These are phyloP conservation scores for Microcebus tavaratra DNA, from an alignment of 2,113 vertebrate genomes.

Conservation along the genomic window DNA sequence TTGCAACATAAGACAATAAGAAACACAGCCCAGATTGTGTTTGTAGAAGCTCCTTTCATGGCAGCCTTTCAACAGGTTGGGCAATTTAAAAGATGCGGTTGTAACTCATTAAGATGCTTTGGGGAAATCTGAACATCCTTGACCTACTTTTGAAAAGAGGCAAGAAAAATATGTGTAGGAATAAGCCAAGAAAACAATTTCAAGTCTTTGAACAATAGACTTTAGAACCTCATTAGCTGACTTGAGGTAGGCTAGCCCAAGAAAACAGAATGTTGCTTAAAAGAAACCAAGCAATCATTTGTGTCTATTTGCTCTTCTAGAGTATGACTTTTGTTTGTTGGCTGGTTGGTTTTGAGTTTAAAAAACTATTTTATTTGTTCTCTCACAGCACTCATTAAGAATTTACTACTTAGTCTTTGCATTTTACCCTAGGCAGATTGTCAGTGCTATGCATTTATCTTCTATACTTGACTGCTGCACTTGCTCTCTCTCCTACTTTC, in stretches of 20 bases:
- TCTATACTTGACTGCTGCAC: too few relatives aligned
- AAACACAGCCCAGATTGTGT: conserved; percentile 61
- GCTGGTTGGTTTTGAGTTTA: not conserved
- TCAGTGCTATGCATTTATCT: not conserved
- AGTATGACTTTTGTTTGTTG: not conserved
- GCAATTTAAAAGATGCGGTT: conserved; percentile 72
- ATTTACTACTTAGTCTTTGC: not conserved
- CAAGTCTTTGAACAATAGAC: conserved; percentile 44
- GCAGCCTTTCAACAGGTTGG: conserved; percentile 69
- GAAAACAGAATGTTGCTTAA: not conserved
- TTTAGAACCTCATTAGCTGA: not conserved
- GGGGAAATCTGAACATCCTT: conserved; percentile 57
- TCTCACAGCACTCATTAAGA: not conserved
- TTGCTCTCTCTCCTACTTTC: not conserved
- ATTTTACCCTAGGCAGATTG: not conserved
- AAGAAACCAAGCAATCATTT: not conserved
- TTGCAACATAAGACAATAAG: conserved; percentile 63
- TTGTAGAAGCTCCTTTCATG: conserved; percentile 68
- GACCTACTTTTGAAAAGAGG: conserved; percentile 70
- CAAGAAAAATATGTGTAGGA: conserved; percentile 47
- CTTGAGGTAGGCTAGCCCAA: not conserved
- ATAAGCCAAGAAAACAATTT: conserved; percentile 39
- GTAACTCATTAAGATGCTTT: conserved; percentile 66
- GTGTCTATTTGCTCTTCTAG: not conserved
- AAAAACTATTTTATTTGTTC: conserved; percentile 35